Base-by-base conservation (phyloP, 1,140 invertebrate genomes). In the Meteorus sp. region DNA sequence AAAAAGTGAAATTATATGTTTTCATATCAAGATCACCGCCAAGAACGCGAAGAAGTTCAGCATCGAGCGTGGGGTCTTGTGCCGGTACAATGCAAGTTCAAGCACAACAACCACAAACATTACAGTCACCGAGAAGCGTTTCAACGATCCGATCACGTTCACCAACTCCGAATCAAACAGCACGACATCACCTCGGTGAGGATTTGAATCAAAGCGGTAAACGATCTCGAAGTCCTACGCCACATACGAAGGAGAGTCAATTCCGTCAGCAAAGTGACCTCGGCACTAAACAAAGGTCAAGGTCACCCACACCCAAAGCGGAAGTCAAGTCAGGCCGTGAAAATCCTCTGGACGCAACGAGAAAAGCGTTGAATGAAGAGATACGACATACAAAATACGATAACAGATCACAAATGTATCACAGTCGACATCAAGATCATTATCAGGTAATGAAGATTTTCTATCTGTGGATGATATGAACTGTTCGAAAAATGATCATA, bases 11-110 rank as follows among this genome's bases (percentile, higher is more conserved):
- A n/a, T n/a, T n/a, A n/a, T n/a, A n/a, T 60, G 60, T 66, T 68
- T 66, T 61, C 51, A 68, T 53, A 56, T 44, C 19, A 60, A 84
- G 82, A 77, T 83, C 82, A 73, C 82, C 82, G 64, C 82, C 82
- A 51, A 76, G 82, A 63, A 83, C 81, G 13, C 76, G 82, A 52
- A 74, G 82, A 33, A 83, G 82, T 65, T 83, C 82, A 31, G 80
- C 82, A 25, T 83, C 82, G 41, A 83, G 81, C 68, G 78, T 82
- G 8, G 77, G 81, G 47, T 77, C 72, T 11, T 81, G 78, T 54
- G 72, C 72, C 13, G 76, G 76, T 43, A 62, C 70, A 44, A 60
- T 61, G 23, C 62, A 54, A 15, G 51, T 37, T n/a, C 54, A 44
- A 29, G 71, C 72, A 54, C 73, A 75, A 44, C 72, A 77, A 57